phyloP scores from a whole-genome alignment of 2,797 vertebrate genomes.

The Bucorvus abyssinicus region DNA sequence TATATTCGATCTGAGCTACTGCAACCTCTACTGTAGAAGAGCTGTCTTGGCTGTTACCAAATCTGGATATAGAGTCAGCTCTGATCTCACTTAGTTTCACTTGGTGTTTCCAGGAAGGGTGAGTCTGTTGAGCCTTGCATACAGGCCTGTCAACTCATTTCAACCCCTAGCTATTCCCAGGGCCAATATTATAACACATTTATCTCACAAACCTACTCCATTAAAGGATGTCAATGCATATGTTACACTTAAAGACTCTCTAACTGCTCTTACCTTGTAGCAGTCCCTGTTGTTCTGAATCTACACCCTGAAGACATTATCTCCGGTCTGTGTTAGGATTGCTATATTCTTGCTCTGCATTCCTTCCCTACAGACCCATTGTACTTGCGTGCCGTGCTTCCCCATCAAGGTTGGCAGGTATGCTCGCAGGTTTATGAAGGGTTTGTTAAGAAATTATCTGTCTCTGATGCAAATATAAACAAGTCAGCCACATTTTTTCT shows the following conservation, averaged over 20 bases:
- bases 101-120: neutral
- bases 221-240: neutral
- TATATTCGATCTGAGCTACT: neutral
- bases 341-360: neutral
- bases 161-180: neutral
- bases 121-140: neutral
- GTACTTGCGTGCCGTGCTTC: neutral
- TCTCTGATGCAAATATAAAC: constrained; percentile 3
- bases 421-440: neutral
- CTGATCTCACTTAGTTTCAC: neutral
- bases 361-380: neutral
- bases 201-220: neutral
- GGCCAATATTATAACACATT: neutral
- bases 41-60: neutral
- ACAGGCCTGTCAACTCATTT: neutral
- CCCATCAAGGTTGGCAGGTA: constrained; percentile 10
- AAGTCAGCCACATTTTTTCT: neutral
- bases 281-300: neutral
- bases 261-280: neutral
- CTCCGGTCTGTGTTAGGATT: neutral
- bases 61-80: neutral
- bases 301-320: neutral
- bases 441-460: constrained; percentile 26
- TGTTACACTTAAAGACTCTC: neutral
- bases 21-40: neutral